Evolutionary conservation across 2,113 vertebrate species (phyloP).

Genomic region (Euleptes europaea): DNA sequence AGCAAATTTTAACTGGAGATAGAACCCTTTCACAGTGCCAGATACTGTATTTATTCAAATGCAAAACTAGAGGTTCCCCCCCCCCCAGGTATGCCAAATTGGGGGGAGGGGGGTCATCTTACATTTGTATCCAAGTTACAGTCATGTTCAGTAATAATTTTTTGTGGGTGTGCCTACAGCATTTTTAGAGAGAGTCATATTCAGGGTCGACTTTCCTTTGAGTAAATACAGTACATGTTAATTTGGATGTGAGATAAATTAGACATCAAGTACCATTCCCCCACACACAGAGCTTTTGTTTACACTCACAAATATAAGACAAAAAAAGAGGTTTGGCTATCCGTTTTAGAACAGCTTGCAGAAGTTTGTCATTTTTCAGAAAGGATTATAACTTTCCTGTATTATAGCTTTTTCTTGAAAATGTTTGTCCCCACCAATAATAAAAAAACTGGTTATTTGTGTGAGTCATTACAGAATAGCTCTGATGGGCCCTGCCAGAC

Average conservation of each 20-base stretch:
- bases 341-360: neutral
- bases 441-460: neutral
- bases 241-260: neutral
- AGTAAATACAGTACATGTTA: no score
- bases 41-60: neutral
- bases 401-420: neutral
- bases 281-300: no score
- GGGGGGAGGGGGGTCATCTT: no score
- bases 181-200: no score
- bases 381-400: neutral
- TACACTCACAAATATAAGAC: neutral
- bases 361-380: neutral
- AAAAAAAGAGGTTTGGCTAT: neutral
- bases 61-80: no score
- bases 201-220: no score
- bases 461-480: neutral
- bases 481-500: neutral
- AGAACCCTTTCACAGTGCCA: slow-evolving; percentile 19
- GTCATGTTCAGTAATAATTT: no score
- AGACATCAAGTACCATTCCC: neutral
- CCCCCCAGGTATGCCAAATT: no score
- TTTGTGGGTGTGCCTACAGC: no score
- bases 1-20: slow-evolving; percentile 64
- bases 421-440: neutral
- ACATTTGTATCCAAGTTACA: no score